phyloP scores from a whole-genome alignment of 2,113 vertebrate species.

The Crotalus horridus region DNA sequence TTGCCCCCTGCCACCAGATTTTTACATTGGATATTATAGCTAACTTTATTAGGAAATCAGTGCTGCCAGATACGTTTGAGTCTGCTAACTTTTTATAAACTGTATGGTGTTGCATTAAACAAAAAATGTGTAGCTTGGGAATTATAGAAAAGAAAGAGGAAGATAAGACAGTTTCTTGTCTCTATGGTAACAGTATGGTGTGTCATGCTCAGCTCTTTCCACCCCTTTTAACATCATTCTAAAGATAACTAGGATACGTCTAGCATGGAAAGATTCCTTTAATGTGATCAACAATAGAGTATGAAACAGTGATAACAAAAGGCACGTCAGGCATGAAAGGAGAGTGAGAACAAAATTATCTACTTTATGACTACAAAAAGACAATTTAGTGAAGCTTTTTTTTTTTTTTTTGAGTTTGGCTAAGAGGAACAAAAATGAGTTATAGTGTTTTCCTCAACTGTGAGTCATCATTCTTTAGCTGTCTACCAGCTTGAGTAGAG shows the following conservation, averaged over 20 bases:
- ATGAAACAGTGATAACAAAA: conserved; percentile 37
- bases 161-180: conserved; percentile 50
- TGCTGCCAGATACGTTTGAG: conserved; percentile 23
- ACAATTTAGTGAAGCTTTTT: conserved; percentile 11
- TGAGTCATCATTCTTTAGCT: not conserved
- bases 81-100: conserved; percentile 32
- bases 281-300: conserved; percentile 41
- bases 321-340: not conserved
- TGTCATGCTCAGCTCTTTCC: conserved; percentile 51
- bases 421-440: not conserved
- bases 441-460: not conserved
- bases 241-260: conserved; percentile 47
- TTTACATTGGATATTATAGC: conserved; percentile 38
- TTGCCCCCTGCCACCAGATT: conserved; percentile 39
- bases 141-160: conserved; percentile 29
- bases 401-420: not conserved
- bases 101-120: not conserved
- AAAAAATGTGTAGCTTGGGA: conserved; percentile 39
- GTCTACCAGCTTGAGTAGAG: not conserved
- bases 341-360: not conserved
- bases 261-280: conserved; percentile 34
- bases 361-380: not conserved
- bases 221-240: conserved; percentile 42
- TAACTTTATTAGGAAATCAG: conserved; percentile 30
- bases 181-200: conserved; percentile 53